Conservation (phyloP, 2,797 vertebrate species). For the Triplophysa yarkandensis region DNA sequence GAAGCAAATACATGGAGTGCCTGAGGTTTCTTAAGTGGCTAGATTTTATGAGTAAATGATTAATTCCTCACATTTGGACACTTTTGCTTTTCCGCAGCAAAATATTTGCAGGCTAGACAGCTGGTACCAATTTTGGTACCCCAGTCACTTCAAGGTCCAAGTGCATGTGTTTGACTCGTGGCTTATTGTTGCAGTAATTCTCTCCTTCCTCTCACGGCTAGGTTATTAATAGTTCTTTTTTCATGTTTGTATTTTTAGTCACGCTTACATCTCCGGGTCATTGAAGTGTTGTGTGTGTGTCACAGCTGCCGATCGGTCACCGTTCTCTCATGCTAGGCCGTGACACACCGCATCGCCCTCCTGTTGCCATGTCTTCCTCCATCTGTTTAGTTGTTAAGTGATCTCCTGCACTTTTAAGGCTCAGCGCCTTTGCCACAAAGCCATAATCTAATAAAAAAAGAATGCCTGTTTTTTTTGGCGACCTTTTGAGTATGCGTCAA, state of each 20-base stretch:
- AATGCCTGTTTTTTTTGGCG: constrained; percentile 48
- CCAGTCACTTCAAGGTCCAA: constrained; percentile 69
- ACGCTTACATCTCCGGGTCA: constrained; percentile 72
- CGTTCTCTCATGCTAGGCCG: constrained; percentile 30
- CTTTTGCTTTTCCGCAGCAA: constrained; percentile 72
- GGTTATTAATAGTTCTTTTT: constrained; percentile 77
- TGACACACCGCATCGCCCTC: constrained; percentile 44
- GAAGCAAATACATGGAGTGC: constrained; percentile 77
- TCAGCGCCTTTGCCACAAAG: constrained; percentile 37
- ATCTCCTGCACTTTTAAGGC: constrained; percentile 42
- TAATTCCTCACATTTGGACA: constrained; percentile 78
- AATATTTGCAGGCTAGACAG: constrained; percentile 77
- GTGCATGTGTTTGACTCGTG: constrained; percentile 75
- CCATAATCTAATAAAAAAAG: constrained; percentile 42
- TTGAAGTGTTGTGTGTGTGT: constrained; percentile 69
- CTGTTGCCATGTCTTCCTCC: constrained; percentile 34
- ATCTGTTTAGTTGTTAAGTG: constrained; percentile 47
- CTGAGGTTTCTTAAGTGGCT: constrained; percentile 77
- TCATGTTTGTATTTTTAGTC: constrained; percentile 76
- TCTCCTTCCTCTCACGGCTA: constrained; percentile 69
- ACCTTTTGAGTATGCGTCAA: constrained; percentile 41
- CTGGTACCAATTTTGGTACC: constrained; percentile 80
- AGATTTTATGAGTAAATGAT: constrained; percentile 79
- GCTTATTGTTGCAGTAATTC: constrained; percentile 78
- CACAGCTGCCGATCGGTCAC: constrained; percentile 53